These are phyloP conservation scores for Ophraella communa DNA, from an alignment of 2,888 invertebrate species.

Conservation along the genomic window DNA sequence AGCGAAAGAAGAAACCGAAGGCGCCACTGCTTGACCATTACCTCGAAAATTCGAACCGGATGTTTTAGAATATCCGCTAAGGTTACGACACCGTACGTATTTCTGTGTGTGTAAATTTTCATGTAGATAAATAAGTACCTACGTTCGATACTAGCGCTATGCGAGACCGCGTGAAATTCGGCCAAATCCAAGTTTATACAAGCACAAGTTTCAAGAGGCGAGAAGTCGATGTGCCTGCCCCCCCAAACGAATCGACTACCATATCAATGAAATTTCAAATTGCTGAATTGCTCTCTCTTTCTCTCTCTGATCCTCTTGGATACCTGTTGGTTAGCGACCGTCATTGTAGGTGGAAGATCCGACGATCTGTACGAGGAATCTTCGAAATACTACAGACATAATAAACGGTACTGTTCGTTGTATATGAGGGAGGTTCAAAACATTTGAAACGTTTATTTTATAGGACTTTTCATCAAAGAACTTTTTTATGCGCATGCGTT, in stretches of 20 bases:
- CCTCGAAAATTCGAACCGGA: conserved; percentile 39
- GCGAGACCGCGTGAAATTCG: conserved; percentile 33
- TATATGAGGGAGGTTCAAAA: no score
- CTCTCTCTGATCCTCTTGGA: not conserved
- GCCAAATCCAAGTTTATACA: conserved; percentile 16
- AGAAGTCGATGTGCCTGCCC: not conserved
- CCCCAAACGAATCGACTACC: not conserved
- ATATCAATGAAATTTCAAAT: conserved; percentile 6
- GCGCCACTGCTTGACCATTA: conserved; percentile 8
- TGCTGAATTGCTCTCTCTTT: conserved; percentile 4
- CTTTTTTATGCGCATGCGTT: no score
- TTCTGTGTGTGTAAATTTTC: not conserved
- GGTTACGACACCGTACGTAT: conserved; percentile 1
- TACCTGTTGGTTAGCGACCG: no score
- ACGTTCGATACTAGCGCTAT: conserved; percentile 30
- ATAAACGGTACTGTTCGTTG: no score
- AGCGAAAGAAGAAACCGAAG: not conserved
- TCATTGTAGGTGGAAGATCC: not conserved
- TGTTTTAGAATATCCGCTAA: conserved; percentile 25
- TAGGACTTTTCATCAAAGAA: no score
- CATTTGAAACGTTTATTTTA: no score
- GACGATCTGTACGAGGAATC: not conserved
- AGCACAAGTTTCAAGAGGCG: conserved; percentile 7
- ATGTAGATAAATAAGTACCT: no score
- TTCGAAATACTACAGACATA: not conserved